Percentiles rank a stretch among this genome's conserved stretches.
phyloP scores from a whole-genome alignment of 2,113 vertebrate species.

The Noctilio leporinus region DNA sequence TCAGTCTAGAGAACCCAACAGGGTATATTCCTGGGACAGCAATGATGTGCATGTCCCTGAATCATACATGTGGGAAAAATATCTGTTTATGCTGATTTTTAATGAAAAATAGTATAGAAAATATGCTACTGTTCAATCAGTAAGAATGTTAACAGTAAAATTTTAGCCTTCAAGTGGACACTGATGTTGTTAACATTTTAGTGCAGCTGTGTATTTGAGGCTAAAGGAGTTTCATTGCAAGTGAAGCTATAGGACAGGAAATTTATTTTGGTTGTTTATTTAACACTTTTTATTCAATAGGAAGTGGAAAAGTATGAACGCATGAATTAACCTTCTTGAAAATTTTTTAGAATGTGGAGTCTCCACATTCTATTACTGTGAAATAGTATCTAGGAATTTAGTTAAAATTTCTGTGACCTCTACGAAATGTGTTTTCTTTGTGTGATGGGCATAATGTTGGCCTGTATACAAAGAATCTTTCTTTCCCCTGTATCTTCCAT shows the following conservation, averaged over 20 bases:
- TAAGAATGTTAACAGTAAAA: not conserved
- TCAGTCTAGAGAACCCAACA: constrained; percentile 75
- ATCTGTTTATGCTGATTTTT: constrained; percentile 34
- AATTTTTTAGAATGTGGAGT: not conserved
- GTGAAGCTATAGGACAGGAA: not conserved
- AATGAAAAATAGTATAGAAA: not conserved
- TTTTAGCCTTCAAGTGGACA: not conserved
- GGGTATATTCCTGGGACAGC: constrained; percentile 52
- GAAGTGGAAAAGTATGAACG: not conserved
- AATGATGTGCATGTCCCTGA: constrained; percentile 57
- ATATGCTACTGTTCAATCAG: not conserved
- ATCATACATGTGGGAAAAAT: constrained; percentile 52
- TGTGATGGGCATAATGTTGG: not conserved
- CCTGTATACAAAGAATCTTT: not conserved
- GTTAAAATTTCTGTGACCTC: not conserved
- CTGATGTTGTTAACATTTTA: not conserved
- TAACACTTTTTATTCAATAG: not conserved
- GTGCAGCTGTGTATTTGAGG: not conserved
- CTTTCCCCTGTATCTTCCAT: not conserved
- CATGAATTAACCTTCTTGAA: not conserved
- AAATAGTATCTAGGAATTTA: not conserved
- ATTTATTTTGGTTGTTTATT: not conserved
- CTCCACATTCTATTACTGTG: not conserved
- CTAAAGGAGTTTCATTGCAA: not conserved
- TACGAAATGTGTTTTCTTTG: not conserved